phyloP scores from a whole-genome alignment of 2,113 vertebrate genomes.

The Callipepla californica region DNA sequence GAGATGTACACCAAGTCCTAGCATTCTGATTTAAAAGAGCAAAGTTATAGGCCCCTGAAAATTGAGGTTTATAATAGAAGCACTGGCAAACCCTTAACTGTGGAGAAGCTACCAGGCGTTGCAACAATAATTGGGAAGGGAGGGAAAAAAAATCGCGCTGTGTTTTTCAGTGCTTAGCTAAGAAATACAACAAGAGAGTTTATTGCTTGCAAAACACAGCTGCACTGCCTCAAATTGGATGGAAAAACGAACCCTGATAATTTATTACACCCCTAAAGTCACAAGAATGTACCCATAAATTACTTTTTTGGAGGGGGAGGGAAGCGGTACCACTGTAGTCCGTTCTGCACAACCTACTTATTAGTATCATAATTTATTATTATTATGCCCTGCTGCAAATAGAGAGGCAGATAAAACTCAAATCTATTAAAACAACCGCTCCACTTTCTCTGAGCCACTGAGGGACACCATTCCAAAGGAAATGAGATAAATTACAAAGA shows the following conservation, averaged over 20 bases:
- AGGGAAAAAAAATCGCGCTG: constrained; percentile 55
- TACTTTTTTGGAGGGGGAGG: constrained; percentile 71
- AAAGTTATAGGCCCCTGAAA: constrained; percentile 64
- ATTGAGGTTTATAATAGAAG: constrained; percentile 72
- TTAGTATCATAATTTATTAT: constrained; percentile 84
- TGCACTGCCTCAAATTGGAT: constrained; percentile 82
- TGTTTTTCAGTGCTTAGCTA: constrained; percentile 77
- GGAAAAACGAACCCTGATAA: constrained; percentile 78
- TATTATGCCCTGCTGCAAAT: constrained; percentile 76
- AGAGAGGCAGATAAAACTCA: constrained; percentile 79
- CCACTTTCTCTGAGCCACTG: constrained; percentile 73
- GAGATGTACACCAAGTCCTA: constrained; percentile 2
- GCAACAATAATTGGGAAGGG: constrained; percentile 72
- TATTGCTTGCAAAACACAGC: constrained; percentile 81
- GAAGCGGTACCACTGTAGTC: constrained; percentile 55
- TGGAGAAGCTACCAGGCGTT: constrained; percentile 71
- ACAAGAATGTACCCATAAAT: constrained; percentile 80
- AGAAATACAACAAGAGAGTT: constrained; percentile 77
- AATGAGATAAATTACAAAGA: constrained; percentile 71
- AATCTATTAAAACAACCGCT: constrained; percentile 79
- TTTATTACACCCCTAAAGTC: constrained; percentile 84
- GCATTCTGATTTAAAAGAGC: constrained; percentile 63
- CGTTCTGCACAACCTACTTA: constrained; percentile 78
- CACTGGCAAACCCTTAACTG: constrained; percentile 71
- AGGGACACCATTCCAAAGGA: constrained; percentile 71